Evolutionary conservation across 2,888 invertebrate genomes (phyloP).

Genomic region (Drosophila macrospina): DNA sequence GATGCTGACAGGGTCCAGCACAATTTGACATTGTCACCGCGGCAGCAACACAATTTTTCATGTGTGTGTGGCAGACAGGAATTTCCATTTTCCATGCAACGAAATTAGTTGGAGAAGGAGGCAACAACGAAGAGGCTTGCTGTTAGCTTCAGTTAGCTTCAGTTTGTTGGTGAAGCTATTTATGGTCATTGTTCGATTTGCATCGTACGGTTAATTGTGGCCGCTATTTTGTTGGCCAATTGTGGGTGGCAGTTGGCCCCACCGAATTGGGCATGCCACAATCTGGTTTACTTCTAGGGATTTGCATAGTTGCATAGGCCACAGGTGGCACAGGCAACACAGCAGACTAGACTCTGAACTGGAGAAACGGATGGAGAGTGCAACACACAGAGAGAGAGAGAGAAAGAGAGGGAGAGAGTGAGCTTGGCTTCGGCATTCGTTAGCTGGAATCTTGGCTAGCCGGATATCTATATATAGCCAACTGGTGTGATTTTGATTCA

Average conservation of each 20-base stretch:
- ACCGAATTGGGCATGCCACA: slow-evolving; percentile 60
- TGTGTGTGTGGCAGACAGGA: slow-evolving; percentile 32
- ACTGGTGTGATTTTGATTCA: slow-evolving; percentile 84
- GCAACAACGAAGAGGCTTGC: not conserved
- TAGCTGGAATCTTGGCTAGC: slow-evolving; percentile 62
- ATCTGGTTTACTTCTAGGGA: slow-evolving; percentile 58
- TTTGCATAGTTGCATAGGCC: slow-evolving; percentile 55
- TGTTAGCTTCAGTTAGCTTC: slow-evolving; percentile 4
- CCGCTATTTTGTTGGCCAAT: slow-evolving; percentile 72
- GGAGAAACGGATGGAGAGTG: no score
- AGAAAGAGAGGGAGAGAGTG: not conserved
- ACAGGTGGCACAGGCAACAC: slow-evolving; percentile 48
- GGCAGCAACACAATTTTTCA: slow-evolving; percentile 57
- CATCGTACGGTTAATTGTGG: slow-evolving; percentile 80
- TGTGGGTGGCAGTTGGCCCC: slow-evolving; percentile 71
- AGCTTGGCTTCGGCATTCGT: slow-evolving; percentile 56
- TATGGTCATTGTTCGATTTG: slow-evolving; percentile 78
- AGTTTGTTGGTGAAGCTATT: slow-evolving; percentile 31
- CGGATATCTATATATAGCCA: slow-evolving; percentile 79
- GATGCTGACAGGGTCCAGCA: slow-evolving; percentile 74
- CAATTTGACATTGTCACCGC: slow-evolving; percentile 69
- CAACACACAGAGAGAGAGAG: not conserved
- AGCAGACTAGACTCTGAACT: not conserved
- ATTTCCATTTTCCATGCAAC: slow-evolving; percentile 33
- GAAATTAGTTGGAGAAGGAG: slow-evolving; percentile 47